Evolutionary conservation across 1,140 invertebrate species (phyloP), one percentile per base, ranked within the genome.

Genomic region (Cydia strobilella): DNA sequence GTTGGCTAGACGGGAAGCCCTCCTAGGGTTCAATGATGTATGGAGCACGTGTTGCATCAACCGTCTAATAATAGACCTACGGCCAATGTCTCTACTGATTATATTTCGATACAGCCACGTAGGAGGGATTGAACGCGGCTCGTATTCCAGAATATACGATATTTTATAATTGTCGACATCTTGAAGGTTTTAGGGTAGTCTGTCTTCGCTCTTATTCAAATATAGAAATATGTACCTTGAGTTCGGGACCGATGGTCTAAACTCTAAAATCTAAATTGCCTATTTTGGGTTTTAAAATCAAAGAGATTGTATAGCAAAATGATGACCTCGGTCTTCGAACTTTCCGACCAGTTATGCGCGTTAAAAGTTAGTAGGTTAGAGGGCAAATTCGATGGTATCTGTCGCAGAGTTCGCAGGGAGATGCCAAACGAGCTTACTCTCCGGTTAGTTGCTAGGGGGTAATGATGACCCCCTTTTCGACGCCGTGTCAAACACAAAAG

Each of bases 81-180:
- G 79, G 76, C 80, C 78, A 83, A 81, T 83, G 82, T 83, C 77
- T 81, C 63, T 59, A 76, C 45, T 23, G 23, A 12, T 20, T 77
- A 76, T 83, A 81, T 83, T 81, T 83, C 31, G 27, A 74, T 62
- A 27, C 20, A 15, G 12, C 80, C 35, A 77, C 74, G 80, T 79
- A 77, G 80, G 77, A 79, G 82, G 75, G 48, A 59, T 27, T 74
- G 65, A 59, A 59, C 54, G 54, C 54, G 54, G 54, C 20, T 59
- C 54, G 54, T 59, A 59, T 59, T 59, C 54, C 54, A 59, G 54
- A 59, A 59, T 20, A 23, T 23, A 23, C 54, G 7, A 23, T 59
- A 23, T 59, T 59, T 59, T 59, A 59, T 23, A 59, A 59, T 15
- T 39, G 5, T 39, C 35, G 35, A 39, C 35, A 39, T 39, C 6